Percentiles rank a stretch among this genome's conserved stretches.
Evolutionary conservation across 2,113 vertebrate genomes (phyloP).

Genomic region (Colossoma macropomum): DNA sequence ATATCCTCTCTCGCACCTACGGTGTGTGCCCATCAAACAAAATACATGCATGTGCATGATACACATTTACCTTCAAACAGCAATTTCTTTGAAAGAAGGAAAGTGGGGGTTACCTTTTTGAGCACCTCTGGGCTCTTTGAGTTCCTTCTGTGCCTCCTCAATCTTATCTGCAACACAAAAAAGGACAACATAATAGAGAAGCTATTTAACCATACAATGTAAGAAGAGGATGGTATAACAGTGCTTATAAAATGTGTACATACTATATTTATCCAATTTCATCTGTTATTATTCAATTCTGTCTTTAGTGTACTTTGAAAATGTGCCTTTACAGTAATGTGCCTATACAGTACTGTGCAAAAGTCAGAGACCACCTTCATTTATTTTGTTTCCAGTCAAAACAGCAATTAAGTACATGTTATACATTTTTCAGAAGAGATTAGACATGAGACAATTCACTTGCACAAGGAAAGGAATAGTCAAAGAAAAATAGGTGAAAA

Average conservation of each 20-base stretch:
- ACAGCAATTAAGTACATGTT: too few relatives aligned
- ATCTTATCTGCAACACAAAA: conserved; percentile 91
- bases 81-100: neutral
- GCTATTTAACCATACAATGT: neutral
- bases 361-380: too few relatives aligned
- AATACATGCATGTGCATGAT: neutral
- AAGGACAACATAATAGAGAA: neutral
- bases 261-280: too few relatives aligned
- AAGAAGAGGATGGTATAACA: neutral
- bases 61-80: neutral
- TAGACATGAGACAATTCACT: too few relatives aligned
- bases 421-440: too few relatives aligned
- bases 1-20: neutral
- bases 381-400: too few relatives aligned
- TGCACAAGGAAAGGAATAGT: too few relatives aligned
- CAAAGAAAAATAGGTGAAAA: too few relatives aligned
- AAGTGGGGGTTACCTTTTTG: conserved; percentile 84
- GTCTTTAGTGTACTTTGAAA: too few relatives aligned
- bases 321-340: too few relatives aligned
- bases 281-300: too few relatives aligned
- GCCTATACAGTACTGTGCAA: too few relatives aligned
- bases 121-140: conserved; percentile 88
- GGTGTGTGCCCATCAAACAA: neutral
- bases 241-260: neutral
- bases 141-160: conserved; percentile 98